phyloP scores from a whole-genome alignment of 2,797 vertebrate species.

The Staurois parvus region DNA sequence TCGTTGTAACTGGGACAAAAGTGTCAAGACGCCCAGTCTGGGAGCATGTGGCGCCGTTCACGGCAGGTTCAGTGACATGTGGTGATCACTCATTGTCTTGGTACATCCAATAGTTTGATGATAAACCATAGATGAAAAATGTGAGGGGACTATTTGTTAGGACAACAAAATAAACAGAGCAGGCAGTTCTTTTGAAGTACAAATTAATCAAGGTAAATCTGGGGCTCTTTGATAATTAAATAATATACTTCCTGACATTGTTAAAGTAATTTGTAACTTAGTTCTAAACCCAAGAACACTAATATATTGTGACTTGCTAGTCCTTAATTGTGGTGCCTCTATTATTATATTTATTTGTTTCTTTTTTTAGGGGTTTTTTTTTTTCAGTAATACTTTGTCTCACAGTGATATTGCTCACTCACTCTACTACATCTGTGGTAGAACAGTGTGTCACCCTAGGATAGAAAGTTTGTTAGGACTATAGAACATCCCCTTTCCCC shows the following conservation, averaged over 20 bases:
- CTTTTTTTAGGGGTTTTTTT: no score
- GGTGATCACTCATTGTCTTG: slow-evolving; percentile 35
- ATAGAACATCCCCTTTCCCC: no score
- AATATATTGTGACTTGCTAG: no score
- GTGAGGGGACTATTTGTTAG: background rate
- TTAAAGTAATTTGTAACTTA: background rate
- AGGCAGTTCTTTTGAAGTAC: background rate
- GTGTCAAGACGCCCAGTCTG: slow-evolving; percentile 15
- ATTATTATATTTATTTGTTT: no score
- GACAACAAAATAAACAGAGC: background rate
- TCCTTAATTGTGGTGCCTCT: no score
- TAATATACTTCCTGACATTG: background rate
- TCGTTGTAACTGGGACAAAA: slow-evolving; percentile 42
- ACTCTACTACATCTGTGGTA: no score
- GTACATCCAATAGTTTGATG: background rate
- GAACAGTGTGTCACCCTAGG: no score
- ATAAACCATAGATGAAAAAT: slow-evolving; percentile 26
- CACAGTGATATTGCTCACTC: no score
- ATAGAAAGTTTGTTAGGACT: no score
- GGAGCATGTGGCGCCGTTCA: slow-evolving; percentile 19
- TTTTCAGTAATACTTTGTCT: no score
- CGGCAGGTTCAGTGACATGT: slow-evolving; percentile 17
- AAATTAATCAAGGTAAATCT: background rate
- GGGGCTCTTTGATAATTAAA: background rate
- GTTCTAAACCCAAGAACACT: no score